Evolutionary conservation across 1,140 invertebrate species (phyloP).

Genomic region (Zaprionus ghesquierei): DNA sequence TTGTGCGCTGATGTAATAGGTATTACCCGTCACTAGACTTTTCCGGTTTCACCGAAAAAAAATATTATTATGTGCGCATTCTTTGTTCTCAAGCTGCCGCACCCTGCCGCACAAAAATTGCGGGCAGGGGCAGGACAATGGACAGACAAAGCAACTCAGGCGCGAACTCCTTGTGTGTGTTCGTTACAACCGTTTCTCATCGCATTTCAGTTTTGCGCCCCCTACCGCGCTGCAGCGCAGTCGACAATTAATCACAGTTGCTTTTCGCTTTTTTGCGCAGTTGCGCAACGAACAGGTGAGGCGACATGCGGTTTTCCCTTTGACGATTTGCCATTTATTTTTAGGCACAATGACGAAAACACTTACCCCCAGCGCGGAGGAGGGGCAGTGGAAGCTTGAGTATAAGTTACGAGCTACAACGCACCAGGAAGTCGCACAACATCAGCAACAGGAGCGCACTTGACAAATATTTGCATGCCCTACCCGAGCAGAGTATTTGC

Average conservation of each 20-base stretch:
- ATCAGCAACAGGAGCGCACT: conserved; percentile 27
- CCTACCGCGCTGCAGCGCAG: not conserved
- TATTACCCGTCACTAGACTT: conserved; percentile 53
- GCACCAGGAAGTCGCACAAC: conserved; percentile 34
- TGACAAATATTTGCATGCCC: conserved; percentile 40
- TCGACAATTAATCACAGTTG: conserved; percentile 66
- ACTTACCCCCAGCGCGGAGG: not conserved
- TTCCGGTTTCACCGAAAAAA: conserved; percentile 44
- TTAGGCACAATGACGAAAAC: conserved; percentile 35
- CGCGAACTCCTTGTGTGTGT: not conserved
- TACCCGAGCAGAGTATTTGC: not conserved
- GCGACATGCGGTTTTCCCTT: conserved; percentile 1
- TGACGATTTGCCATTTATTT: conserved; percentile 31
- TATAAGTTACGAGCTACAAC: conserved; percentile 6
- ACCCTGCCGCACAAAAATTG: conserved; percentile 17
- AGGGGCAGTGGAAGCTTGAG: not conserved
- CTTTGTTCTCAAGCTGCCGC: conserved; percentile 29
- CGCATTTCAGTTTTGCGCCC: too few relatives aligned
- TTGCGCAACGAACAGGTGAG: conserved; percentile 8
- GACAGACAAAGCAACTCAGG: conserved; percentile 4
- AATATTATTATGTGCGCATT: conserved; percentile 27
- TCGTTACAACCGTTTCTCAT: too few relatives aligned
- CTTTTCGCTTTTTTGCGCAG: conserved; percentile 38
- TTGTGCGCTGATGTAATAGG: conserved; percentile 68
- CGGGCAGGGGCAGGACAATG: not conserved